These are phyloP conservation scores for Falco novaeseelandiae DNA, from an alignment of 2,797 vertebrate genomes.

Conservation along the genomic window DNA sequence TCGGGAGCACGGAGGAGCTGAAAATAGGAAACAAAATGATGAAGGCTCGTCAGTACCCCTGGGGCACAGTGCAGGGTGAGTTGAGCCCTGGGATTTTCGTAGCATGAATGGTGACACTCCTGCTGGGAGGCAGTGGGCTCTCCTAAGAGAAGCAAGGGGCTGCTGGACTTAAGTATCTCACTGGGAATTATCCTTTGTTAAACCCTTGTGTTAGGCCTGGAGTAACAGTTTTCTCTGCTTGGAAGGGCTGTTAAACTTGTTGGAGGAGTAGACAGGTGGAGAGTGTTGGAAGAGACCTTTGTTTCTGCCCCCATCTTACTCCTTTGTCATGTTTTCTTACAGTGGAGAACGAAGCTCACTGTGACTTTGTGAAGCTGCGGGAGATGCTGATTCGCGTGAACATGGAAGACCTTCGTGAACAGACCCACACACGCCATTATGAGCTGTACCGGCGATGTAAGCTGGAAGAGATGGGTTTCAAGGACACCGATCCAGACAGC, in stretches of 20 bases:
- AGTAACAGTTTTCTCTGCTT: background rate
- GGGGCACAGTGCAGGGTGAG: constrained; percentile 98
- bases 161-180: background rate
- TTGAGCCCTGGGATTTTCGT: background rate
- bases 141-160: background rate
- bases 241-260: background rate
- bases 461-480: constrained; percentile 99
- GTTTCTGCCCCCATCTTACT: background rate
- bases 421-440: constrained; percentile 96
- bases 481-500: constrained; percentile 97
- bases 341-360: constrained; percentile 99
- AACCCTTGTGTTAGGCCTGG: background rate
- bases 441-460: constrained; percentile 98
- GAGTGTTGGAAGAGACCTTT: background rate
- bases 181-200: background rate
- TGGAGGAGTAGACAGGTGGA: background rate
- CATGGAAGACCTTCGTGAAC: constrained; percentile 98
- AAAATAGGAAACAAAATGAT: constrained; percentile 99
- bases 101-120: background rate
- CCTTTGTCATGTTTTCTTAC: background rate
- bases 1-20: constrained; percentile 96
- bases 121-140: background rate
- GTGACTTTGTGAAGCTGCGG: constrained; percentile 95
- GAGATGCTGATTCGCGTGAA: constrained; percentile 99
- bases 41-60: constrained; percentile 97